Conservation (phyloP, 2,113 vertebrate species). For the Felis chaus region DNA sequence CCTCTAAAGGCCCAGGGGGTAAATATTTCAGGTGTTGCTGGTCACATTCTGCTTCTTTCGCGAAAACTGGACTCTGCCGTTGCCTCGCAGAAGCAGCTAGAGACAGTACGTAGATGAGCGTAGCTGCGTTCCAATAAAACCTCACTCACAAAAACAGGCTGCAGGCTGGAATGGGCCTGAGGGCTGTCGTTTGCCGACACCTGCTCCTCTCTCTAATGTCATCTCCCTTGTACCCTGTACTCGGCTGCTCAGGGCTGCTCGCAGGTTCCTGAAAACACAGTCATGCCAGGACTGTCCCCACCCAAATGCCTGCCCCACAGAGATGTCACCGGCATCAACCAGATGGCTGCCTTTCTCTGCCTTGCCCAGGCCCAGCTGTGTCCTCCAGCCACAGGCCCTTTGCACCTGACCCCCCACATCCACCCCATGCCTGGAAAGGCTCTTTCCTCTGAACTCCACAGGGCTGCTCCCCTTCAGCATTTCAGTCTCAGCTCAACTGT, state of each 20-base stretch:
- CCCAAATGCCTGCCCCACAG: neutral
- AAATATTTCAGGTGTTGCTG: neutral
- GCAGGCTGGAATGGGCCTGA: no score
- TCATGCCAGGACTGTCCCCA: rapidly evolving
- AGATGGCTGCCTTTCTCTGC: neutral
- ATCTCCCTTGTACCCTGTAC: neutral
- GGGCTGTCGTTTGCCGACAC: rapidly evolving
- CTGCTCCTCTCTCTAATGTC: neutral
- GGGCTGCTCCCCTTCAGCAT: neutral
- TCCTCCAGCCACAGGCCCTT: neutral
- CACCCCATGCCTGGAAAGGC: neutral
- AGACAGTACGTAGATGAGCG: neutral
- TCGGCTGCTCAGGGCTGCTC: neutral
- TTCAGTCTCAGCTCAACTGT: neutral
- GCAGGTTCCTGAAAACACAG: neutral
- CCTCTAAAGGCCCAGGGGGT: neutral
- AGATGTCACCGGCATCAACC: neutral
- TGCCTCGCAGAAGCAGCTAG: neutral
- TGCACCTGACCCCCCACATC: neutral
- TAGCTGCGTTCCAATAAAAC: neutral
- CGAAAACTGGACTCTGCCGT: neutral
- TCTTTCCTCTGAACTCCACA: neutral
- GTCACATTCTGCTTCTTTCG: neutral
- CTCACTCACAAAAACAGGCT: neutral
- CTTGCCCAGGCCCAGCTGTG: neutral